Evolutionary conservation across 2,113 vertebrate genomes (phyloP), one percentile per base, ranked within the genome.

Genomic region (Tyto alba): DNA sequence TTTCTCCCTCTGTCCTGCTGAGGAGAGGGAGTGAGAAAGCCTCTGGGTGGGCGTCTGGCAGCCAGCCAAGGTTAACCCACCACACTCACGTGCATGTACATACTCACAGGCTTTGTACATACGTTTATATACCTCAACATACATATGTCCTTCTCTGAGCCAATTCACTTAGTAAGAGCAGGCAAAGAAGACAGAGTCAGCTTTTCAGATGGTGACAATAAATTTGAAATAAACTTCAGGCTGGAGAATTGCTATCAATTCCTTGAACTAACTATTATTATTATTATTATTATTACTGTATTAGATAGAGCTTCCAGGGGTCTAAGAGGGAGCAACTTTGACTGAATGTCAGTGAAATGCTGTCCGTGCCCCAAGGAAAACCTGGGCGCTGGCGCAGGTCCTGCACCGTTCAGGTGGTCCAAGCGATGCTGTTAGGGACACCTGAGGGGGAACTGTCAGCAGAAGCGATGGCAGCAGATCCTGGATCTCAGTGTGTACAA

Each of bases 401-500:
- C 72, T 86, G 76, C 63, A 40, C 45, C 0, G 4, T 62, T 95
- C 89, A 75, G 89, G 87, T 89, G 81, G 21, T 53, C 27, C 0
- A 0, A 56, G 89, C 40, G 13, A 60, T 22, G 60, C 59, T 1
- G 3, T 4, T 84, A 27, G 83, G 75, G 72, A 88, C 86, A 88
- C 85, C 75, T 48, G 55, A 59, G 64, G 76, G 60, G 68, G 18
- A 45, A 3, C 71, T 72, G 85, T 79, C 88, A 85, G 14, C 57
- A 73, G 34, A 62, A 93, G 62, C 7, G 71, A 69, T 72, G 84
- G 56, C 4, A 25, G 69, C 86, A 85, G 77, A 79, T 40, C 63
- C 69, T 50, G 84, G 36, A 50, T 68, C 92, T 85, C 90, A 59
- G 60, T 47, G 13, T 5, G n/a, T 91, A 96, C 94, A 96, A 95